Evolutionary conservation across 1,140 invertebrate genomes (phyloP).

Genomic region (Physella acuta): DNA sequence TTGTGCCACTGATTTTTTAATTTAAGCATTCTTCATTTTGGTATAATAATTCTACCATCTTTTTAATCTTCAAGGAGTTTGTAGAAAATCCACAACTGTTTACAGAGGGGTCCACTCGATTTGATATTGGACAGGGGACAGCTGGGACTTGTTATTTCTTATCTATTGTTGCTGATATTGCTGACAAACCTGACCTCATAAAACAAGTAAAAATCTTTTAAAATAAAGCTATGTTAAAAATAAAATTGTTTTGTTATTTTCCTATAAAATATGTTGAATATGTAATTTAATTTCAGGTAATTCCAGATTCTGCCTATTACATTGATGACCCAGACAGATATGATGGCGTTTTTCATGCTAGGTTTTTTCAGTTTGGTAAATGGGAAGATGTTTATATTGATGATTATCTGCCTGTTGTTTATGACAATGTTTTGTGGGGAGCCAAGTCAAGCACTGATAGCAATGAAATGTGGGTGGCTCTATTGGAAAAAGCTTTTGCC

Average conservation of each 20-base stretch:
- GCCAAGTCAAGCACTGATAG: conserved; percentile 52
- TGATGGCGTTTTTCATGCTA: conserved; percentile 66
- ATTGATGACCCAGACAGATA: conserved; percentile 46
- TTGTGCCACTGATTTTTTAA: too few relatives aligned
- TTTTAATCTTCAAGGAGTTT: conserved; percentile 53
- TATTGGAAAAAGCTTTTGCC: conserved; percentile 80
- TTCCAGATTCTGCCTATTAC: conserved; percentile 51
- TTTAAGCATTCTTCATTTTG: too few relatives aligned
- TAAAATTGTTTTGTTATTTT: too few relatives aligned
- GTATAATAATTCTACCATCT: too few relatives aligned
- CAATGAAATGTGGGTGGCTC: conserved; percentile 64
- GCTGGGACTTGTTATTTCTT: conserved; percentile 56
- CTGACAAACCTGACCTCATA: conserved; percentile 30
- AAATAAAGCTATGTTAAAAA: background rate
- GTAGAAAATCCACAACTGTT: conserved; percentile 40
- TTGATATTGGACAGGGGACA: conserved; percentile 52
- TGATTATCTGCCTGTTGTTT: conserved; percentile 70
- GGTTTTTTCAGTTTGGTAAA: conserved; percentile 76
- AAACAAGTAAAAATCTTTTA: background rate
- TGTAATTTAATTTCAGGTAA: conserved; percentile 44
- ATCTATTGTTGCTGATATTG: conserved; percentile 44
- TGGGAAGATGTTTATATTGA: conserved; percentile 78
- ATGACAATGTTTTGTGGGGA: conserved; percentile 62
- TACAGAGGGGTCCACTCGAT: conserved; percentile 45
- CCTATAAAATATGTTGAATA: too few relatives aligned